These are phyloP conservation scores for Gopherus flavomarginatus DNA, from an alignment of 2,113 vertebrate genomes.

Conservation along the genomic window DNA sequence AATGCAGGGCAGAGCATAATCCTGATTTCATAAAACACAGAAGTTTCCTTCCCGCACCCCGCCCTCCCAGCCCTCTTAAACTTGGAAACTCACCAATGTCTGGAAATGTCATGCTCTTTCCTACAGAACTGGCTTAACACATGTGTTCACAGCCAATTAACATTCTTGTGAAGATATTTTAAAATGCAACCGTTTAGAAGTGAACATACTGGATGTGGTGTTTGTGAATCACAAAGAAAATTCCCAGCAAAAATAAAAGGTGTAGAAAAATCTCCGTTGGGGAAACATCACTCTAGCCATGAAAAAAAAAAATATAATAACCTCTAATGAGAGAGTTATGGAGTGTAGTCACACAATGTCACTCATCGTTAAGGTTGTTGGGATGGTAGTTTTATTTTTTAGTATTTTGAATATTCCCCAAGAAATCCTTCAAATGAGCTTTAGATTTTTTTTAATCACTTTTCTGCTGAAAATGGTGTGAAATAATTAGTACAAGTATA, in stretches of 20 bases:
- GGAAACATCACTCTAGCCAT: not conserved
- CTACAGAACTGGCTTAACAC: not conserved
- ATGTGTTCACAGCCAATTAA: not conserved
- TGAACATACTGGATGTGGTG: not conserved
- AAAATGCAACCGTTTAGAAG: not conserved
- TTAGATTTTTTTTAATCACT: not conserved
- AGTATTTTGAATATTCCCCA: not conserved
- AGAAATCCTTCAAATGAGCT: not conserved
- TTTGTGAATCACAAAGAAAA: not conserved
- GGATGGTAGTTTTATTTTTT: not conserved
- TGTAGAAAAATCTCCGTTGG: not conserved
- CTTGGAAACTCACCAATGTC: not conserved
- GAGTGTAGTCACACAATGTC: not conserved
- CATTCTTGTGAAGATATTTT: not conserved
- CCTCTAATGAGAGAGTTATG: not conserved
- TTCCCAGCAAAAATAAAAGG: not conserved
- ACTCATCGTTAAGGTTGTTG: not conserved
- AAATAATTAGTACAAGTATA: not conserved
- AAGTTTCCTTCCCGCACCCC: not conserved
- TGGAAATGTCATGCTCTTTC: not conserved
- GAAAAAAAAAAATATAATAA: not conserved
- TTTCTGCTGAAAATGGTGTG: not conserved
- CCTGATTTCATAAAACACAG: not conserved
- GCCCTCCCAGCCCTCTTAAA: too few relatives aligned
- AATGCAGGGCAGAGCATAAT: not conserved